Evolutionary conservation across 37 sponge, comb jelly and placozoan species (phyloP).

Genomic region (Bolinopsis microptera): DNA sequence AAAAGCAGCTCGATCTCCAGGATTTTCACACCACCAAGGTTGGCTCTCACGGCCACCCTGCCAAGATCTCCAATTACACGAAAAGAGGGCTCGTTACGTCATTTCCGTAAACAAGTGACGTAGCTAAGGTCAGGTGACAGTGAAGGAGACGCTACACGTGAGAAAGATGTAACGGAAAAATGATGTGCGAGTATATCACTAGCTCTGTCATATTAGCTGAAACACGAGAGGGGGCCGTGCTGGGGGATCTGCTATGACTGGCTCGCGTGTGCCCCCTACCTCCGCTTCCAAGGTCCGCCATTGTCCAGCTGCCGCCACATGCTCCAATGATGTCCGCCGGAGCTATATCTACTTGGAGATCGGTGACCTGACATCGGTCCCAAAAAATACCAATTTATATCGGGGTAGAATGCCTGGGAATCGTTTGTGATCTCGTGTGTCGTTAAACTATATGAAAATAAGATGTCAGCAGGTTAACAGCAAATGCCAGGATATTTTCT

Average conservation of each 20-base stretch:
- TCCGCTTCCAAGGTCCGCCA: neutral
- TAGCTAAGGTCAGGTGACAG: neutral
- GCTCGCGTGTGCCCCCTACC: neutral
- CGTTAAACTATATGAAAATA: no score
- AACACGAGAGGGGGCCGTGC: neutral
- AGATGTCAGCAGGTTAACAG: neutral
- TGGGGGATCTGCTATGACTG: neutral
- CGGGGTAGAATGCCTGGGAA: no score
- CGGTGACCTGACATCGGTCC: no score
- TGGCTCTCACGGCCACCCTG: neutral
- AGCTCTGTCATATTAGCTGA: neutral
- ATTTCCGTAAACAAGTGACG: neutral
- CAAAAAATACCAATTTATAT: no score
- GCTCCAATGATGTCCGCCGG: neutral
- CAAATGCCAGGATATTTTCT: neutral
- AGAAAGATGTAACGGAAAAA: neutral
- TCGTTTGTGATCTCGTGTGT: no score
- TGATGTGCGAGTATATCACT: neutral
- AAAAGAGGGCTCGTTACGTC: neutral
- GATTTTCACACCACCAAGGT: neutral
- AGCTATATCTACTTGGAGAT: neutral
- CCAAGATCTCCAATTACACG: no score
- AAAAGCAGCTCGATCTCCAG: no score
- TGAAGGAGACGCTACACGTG: neutral
- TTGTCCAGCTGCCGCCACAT: neutral